These are phyloP conservation scores for Sesia apiformis DNA, from an alignment of 2,888 invertebrate genomes.

Conservation along the genomic window DNA sequence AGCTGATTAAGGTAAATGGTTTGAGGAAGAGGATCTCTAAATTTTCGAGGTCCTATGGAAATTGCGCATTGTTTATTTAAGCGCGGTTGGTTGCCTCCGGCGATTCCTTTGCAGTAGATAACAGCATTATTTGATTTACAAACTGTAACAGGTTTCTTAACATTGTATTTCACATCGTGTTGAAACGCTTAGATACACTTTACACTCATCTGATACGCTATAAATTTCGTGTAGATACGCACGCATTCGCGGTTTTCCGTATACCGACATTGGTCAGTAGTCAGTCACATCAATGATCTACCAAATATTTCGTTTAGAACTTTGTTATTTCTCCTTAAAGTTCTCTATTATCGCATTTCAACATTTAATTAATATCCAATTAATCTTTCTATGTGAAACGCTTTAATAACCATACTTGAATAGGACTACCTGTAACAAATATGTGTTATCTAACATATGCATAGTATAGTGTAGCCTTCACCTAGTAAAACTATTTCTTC, in stretches of 20 bases:
- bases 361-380: too few relatives aligned
- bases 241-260: too few relatives aligned
- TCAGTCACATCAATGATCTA: too few relatives aligned
- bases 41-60: slow-evolving; percentile 18
- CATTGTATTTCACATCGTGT: slow-evolving; percentile 18
- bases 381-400: too few relatives aligned
- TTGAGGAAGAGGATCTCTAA: slow-evolving; percentile 9
- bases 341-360: too few relatives aligned
- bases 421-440: too few relatives aligned
- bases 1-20: slow-evolving; percentile 1
- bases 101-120: slow-evolving; percentile 14
- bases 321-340: too few relatives aligned
- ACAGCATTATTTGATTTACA: slow-evolving; percentile 24
- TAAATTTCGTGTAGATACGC: slow-evolving; percentile 20
- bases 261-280: too few relatives aligned
- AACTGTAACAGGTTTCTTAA: slow-evolving; percentile 33
- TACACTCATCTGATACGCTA: slow-evolving; percentile 33
- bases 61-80: slow-evolving; percentile 15
- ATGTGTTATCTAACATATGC: slow-evolving; percentile 6
- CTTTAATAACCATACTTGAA: too few relatives aligned
- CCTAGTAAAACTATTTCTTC: slow-evolving; percentile 21
- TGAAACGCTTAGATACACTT: slow-evolving; percentile 28
- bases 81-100: slow-evolving; percentile 9
- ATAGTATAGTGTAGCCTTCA: slow-evolving; percentile 26
- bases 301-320: too few relatives aligned